phyloP scores from a whole-genome alignment of 2,888 invertebrate species.

The Tipula helvola region DNA sequence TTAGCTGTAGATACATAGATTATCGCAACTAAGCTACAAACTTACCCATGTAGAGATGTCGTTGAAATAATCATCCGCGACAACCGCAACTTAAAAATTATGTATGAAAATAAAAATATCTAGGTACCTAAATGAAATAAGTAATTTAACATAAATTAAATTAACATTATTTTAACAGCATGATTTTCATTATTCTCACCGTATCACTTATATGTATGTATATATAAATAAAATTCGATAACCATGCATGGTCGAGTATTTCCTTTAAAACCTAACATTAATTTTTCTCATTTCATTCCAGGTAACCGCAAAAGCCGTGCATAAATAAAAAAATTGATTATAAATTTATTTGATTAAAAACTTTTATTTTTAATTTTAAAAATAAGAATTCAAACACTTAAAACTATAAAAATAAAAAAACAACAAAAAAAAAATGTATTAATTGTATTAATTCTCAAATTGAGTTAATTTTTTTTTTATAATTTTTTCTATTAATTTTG shows the following conservation, averaged over 20 bases:
- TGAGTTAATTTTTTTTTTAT: not conserved
- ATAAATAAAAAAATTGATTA: slow-evolving; percentile 21
- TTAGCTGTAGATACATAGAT: no score
- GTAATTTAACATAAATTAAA: not conserved
- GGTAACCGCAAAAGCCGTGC: slow-evolving; percentile 34
- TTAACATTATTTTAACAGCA: not conserved
- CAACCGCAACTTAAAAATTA: no score
- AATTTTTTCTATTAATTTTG: not conserved
- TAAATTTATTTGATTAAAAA: not conserved
- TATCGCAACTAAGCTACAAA: no score
- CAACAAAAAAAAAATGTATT: not conserved
- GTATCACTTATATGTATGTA: not conserved
- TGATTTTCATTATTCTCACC: not conserved
- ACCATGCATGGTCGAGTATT: no score
- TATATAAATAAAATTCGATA: no score
- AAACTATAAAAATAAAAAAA: not conserved
- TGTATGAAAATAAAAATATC: no score
- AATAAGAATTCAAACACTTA: not conserved
- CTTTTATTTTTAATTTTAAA: not conserved
- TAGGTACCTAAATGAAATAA: no score
- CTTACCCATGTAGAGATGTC: no score
- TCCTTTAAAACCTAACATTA: not conserved
- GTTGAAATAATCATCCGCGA: no score
- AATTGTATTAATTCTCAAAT: not conserved
- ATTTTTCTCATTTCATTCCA: slow-evolving; percentile 18